A percentile compares a stretch with the other conserved stretches of the same genome.
phyloP scores from a whole-genome alignment of 2,888 invertebrate species.

The Acanthosepion lycidas region DNA sequence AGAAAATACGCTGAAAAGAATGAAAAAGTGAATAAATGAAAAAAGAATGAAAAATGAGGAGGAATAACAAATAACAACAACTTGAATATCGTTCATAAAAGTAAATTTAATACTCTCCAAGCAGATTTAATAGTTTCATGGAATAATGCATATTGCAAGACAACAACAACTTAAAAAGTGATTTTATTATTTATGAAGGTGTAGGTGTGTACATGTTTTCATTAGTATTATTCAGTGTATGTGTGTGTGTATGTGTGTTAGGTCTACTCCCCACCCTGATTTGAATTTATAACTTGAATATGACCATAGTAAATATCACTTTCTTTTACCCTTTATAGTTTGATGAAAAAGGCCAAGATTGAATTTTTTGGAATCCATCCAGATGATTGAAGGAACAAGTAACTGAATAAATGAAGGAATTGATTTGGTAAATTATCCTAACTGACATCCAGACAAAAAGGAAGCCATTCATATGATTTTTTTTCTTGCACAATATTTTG shows the following conservation, averaged over 20 bases:
- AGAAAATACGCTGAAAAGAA: too few relatives aligned
- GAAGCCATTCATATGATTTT: not conserved
- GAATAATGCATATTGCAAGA: not conserved
- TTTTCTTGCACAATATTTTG: not conserved
- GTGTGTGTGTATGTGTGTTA: constrained; percentile 1
- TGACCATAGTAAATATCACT: too few relatives aligned
- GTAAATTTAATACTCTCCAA: not conserved
- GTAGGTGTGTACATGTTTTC: not conserved
- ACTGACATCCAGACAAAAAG: not conserved
- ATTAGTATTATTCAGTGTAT: not conserved
- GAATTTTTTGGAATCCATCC: not conserved
- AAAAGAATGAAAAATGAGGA: not conserved
- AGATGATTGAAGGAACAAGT: not conserved
- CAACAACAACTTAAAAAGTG: not conserved
- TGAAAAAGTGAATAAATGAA: not conserved
- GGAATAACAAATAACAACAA: not conserved
- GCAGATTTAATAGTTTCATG: not conserved
- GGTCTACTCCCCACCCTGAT: too few relatives aligned
- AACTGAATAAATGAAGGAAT: not conserved
- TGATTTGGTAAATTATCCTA: not conserved
- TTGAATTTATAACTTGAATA: too few relatives aligned
- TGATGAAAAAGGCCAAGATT: not conserved
- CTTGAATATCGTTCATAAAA: not conserved
- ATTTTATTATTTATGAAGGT: not conserved
- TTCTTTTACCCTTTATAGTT: not conserved